Base-by-base conservation (phyloP, 2,888 invertebrate species). In the Philopedon plagiatum region DNA sequence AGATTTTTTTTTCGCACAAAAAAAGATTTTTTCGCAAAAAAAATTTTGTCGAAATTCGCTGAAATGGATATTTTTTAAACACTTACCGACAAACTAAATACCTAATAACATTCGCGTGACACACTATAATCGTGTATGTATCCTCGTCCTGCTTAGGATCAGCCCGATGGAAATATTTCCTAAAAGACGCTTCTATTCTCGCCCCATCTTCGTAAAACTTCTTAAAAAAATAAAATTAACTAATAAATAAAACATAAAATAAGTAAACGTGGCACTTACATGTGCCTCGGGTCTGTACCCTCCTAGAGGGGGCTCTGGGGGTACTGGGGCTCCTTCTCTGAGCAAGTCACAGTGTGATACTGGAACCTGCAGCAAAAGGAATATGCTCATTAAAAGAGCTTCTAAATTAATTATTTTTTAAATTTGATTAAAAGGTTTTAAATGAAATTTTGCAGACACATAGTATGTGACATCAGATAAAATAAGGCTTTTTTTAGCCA, bases 81-180 rank as follows among this genome's bases (percentile, higher is more conserved):
- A 70, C 74, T 87, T 81, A 93, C 94, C 93, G 90, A 89, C 96
- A 96, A n/a, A 95, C 92, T 82, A 95, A 95, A 86, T 96, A 99
- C 49, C 98, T 89, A 80, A 99, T 99, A 19, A 99, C 99, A 86
- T 99, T 99, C 2, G 96, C 98, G 85, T 99, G 99, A 79, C 99
- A 99, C 1, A 99, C 97, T 64, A 99, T 87, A 44, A 99, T 84
- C 34, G 98, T 97, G 84, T 94, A 96, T 0, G 92, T 90, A 83
- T 98, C 97, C 46, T 92, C 87, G 1, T 90, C 88, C 85, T 99
- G 97, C 0, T 88, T 87, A 0, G 93, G 90, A 44, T 91, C 89
- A 2, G 99, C 98, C 58, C 99, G 89, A 85, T 98, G 91, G 85
- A 99, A 95, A 86, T 97, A 95, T 78, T 94, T 92, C 56, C 98